Conservation (phyloP, 2,797 vertebrate genomes). For the Eospalax fontanierii region DNA sequence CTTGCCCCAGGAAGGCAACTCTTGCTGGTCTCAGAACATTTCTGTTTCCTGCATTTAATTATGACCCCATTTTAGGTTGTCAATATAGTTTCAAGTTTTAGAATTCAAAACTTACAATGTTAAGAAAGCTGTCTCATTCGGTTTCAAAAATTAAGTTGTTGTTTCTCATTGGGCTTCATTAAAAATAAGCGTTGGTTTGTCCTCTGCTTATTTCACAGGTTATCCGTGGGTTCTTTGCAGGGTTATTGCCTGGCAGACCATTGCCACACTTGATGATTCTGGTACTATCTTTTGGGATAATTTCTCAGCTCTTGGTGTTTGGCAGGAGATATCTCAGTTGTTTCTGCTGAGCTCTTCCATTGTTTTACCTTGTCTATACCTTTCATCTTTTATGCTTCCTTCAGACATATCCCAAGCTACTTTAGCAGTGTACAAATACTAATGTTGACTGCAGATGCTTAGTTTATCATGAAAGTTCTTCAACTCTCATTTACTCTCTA, state of each 20-base stretch:
- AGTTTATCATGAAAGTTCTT: not conserved
- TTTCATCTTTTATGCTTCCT: not conserved
- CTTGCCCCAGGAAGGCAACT: not conserved
- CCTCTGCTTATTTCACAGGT: not conserved
- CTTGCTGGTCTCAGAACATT: not conserved
- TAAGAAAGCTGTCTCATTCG: not conserved
- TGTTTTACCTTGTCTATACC: not conserved
- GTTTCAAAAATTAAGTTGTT: not conserved
- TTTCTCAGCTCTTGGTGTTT: not conserved
- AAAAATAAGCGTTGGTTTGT: not conserved
- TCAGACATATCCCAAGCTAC: not conserved
- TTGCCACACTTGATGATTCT: not conserved
- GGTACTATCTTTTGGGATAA: not conserved
- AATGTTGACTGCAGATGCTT: not conserved
- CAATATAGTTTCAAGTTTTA: constrained; percentile 17
- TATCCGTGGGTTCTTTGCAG: not conserved
- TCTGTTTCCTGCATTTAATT: not conserved
- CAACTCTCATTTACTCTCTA: not conserved
- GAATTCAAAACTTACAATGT: constrained; percentile 3
- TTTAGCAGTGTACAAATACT: not conserved
- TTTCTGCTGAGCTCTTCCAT: not conserved
- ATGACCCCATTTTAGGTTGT: not conserved
- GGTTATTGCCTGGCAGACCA: not conserved
- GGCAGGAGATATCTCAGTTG: not conserved
- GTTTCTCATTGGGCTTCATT: not conserved